Conservation (phyloP, 1,140 invertebrate genomes). For the Cyclargus thomasi region DNA sequence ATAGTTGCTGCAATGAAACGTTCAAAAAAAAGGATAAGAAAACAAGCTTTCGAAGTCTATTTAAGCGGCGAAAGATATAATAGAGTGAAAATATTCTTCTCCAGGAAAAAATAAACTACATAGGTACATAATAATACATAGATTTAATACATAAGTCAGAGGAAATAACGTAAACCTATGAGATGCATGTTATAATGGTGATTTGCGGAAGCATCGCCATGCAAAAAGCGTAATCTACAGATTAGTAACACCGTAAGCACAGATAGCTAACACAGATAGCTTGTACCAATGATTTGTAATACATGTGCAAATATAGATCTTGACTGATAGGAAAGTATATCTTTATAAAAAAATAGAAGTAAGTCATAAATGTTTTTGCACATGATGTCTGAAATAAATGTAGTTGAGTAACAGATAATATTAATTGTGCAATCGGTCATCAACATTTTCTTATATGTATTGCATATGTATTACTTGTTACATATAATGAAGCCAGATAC, state of each 20-base stretch:
- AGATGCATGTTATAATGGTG: background rate
- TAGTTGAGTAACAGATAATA: background rate
- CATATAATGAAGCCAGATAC: no score
- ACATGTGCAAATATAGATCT: background rate
- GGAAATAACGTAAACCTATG: background rate
- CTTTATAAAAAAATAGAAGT: no score
- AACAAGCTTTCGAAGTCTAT: conserved; percentile 46
- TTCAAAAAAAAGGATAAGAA: conserved; percentile 54
- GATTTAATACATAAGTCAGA: background rate
- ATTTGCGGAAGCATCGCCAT: background rate
- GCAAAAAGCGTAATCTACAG: conserved; percentile 5
- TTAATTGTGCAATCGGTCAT: background rate
- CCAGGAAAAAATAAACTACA: conserved; percentile 2
- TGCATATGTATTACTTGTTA: no score
- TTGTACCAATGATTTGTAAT: background rate
- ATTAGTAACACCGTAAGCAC: conserved; percentile 6
- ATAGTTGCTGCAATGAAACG: conserved; percentile 71
- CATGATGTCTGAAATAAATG: background rate
- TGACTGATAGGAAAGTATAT: background rate
- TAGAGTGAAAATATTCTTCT: conserved; percentile 27
- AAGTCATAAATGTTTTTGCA: background rate
- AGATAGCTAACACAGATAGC: background rate
- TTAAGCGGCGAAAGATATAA: conserved; percentile 39
- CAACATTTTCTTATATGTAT: background rate
- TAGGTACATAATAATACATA: conserved; percentile 2